These are phyloP conservation scores for Podocnemis expansa DNA, from an alignment of 2,113 vertebrate species.

Conservation along the genomic window DNA sequence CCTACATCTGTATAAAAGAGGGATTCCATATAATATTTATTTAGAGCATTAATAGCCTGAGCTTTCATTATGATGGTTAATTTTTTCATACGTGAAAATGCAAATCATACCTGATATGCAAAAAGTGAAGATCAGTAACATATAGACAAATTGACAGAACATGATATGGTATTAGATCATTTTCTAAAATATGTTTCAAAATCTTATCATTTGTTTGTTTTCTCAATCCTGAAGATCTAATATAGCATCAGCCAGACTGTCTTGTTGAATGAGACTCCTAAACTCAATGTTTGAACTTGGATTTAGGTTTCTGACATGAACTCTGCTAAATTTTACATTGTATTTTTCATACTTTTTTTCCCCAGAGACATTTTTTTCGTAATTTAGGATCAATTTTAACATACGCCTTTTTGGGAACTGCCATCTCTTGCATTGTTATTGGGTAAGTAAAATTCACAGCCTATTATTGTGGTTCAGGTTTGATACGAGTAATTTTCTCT, in stretches of 20 bases:
- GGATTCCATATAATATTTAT: not conserved
- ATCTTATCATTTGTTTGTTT: not conserved
- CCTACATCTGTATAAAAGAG: not conserved
- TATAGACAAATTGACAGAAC: not conserved
- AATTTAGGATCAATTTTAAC: constrained; percentile 88
- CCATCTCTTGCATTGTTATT: constrained; percentile 83
- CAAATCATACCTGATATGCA: not conserved
- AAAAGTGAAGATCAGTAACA: not conserved
- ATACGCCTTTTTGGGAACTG: constrained; percentile 86
- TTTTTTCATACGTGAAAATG: not conserved
- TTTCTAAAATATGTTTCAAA: not conserved
- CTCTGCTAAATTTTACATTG: not conserved
- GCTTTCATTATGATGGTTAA: not conserved
- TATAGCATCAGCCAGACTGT: not conserved
- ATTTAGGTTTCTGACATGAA: not conserved
- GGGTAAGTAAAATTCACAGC: constrained; percentile 79
- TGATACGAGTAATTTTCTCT: not conserved
- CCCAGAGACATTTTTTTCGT: constrained; percentile 84
- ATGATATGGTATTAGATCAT: accelerated
- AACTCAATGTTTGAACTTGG: not conserved
- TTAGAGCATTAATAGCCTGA: not conserved
- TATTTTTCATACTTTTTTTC: constrained; percentile 35
- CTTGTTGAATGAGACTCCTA: not conserved
- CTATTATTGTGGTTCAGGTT: not conserved
- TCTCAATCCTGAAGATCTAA: not conserved